Percentiles rank a stretch among this genome's conserved stretches.
phyloP scores from a whole-genome alignment of 2,113 vertebrate species.

The Tupaia tana region DNA sequence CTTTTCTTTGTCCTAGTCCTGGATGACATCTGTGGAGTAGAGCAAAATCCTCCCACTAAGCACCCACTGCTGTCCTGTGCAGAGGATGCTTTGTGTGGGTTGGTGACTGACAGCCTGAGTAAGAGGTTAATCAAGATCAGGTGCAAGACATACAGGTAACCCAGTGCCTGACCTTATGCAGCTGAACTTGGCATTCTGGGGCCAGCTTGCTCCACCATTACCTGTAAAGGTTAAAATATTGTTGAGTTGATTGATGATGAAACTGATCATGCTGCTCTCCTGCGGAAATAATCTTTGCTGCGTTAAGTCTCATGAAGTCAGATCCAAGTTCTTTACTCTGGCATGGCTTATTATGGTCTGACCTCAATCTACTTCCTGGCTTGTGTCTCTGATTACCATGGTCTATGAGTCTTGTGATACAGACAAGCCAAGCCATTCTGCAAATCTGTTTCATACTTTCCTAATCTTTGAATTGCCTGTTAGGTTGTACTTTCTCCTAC shows the following conservation, averaged over 20 bases:
- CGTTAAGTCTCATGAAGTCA: background rate
- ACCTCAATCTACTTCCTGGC: background rate
- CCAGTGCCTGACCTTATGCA: conserved; percentile 39
- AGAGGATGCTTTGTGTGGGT: conserved; percentile 25
- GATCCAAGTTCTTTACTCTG: conserved; percentile 17
- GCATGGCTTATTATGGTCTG: background rate
- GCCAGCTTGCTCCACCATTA: conserved; percentile 35
- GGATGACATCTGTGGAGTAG: conserved; percentile 61
- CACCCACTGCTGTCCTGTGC: background rate
- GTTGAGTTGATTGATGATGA: conserved; percentile 70
- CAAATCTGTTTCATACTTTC: background rate
- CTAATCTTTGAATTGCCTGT: background rate
- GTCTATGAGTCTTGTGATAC: background rate
- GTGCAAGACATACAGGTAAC: background rate
- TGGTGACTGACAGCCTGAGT: conserved; percentile 74
- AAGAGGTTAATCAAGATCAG: conserved; percentile 61
- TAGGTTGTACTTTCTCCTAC: background rate
- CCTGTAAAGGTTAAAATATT: conserved; percentile 72
- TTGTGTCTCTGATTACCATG: background rate
- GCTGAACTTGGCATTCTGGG: conserved; percentile 48
- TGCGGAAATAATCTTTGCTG: conserved; percentile 65
- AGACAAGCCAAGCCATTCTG: background rate
- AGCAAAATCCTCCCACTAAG: conserved; percentile 65
- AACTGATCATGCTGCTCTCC: conserved; percentile 41
- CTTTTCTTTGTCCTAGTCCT: conserved; percentile 26